These are phyloP conservation scores for Lichenostomus cassidix DNA, from an alignment of 2,113 vertebrate species.

Conservation along the genomic window DNA sequence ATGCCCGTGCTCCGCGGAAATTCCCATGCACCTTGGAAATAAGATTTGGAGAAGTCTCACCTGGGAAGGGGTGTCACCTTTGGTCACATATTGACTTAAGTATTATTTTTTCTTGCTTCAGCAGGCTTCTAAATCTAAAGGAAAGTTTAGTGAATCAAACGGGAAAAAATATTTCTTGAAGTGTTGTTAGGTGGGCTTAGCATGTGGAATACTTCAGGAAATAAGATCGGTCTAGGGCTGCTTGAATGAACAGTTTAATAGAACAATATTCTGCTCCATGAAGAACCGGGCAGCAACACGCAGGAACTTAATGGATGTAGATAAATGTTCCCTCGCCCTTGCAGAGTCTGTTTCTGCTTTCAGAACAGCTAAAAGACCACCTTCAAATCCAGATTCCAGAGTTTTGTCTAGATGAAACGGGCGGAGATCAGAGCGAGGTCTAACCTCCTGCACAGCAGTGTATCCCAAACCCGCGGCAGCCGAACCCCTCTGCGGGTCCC, in stretches of 20 bases:
- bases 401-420: not conserved
- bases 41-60: not conserved
- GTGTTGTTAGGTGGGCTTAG: not conserved
- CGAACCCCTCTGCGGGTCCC: not conserved
- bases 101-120: not conserved
- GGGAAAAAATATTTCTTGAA: not conserved
- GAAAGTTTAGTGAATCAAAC: not conserved
- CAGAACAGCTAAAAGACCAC: not conserved
- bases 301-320: not conserved
- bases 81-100: not conserved
- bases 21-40: not conserved
- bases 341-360: not conserved
- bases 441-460: rapidly evolving
- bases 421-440: not conserved
- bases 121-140: not conserved
- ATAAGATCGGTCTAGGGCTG: not conserved
- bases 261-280: not conserved
- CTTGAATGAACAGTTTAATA: not conserved
- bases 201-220: not conserved
- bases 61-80: not conserved
- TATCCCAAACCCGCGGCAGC: not conserved
- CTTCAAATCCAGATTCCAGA: not conserved
- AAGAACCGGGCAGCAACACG: not conserved
- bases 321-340: not conserved
- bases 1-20: not conserved